Evolutionary conservation across 1,140 invertebrate species (phyloP).

Genomic region (Popillia japonica): DNA sequence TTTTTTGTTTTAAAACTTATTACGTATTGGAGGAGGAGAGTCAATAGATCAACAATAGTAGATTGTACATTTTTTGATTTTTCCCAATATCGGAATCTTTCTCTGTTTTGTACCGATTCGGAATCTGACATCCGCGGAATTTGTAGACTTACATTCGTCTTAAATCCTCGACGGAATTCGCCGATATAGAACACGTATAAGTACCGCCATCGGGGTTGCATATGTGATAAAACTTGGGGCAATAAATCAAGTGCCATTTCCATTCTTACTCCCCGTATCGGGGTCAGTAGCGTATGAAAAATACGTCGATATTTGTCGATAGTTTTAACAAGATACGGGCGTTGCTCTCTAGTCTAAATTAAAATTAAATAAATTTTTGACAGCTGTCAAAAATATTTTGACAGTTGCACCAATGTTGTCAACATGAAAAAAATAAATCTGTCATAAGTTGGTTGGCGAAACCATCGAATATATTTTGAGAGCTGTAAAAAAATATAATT

Average conservation of each 20-base stretch:
- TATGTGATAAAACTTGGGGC: neutral
- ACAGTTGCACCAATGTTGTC: no score
- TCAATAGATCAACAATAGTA: neutral
- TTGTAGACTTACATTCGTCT: neutral
- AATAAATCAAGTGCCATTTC: slow-evolving; percentile 9
- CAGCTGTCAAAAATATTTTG: no score
- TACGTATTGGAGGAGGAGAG: neutral
- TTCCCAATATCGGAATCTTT: neutral
- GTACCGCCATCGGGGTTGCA: neutral
- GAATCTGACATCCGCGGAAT: neutral
- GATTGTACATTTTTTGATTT: neutral
- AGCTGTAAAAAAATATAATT: no score
- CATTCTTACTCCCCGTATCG: neutral
- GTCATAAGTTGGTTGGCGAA: no score
- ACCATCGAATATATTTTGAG: no score
- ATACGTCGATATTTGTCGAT: neutral
- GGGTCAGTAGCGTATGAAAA: neutral
- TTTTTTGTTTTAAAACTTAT: no score
- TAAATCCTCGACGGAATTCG: neutral
- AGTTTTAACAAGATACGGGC: neutral
- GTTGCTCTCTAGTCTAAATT: no score
- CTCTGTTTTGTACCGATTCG: neutral
- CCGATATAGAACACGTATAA: neutral
- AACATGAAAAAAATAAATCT: no score
- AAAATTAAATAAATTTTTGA: no score